These are phyloP conservation scores for Gadus macrocephalus DNA, from an alignment of 2,113 vertebrate genomes.

Conservation along the genomic window DNA sequence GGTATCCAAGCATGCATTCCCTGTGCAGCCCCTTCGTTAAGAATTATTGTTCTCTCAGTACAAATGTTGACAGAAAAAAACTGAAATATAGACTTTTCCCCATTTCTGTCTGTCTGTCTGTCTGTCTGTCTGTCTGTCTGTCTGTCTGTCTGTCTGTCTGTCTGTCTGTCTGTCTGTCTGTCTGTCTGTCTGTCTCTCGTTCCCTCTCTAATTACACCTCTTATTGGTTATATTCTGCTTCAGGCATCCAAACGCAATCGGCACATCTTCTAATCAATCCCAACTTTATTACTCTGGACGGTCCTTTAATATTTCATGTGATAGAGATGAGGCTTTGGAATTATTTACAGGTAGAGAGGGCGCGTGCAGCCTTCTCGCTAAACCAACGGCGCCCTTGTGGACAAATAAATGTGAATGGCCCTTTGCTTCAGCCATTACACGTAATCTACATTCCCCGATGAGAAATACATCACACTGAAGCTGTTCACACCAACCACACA, in stretches of 20 bases:
- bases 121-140: no score
- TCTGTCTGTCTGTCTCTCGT: no score
- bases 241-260: slow-evolving; percentile 28
- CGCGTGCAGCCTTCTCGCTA: neutral
- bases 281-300: slow-evolving; percentile 55
- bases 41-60: slow-evolving; percentile 16
- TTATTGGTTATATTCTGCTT: slow-evolving; percentile 52
- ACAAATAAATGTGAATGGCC: neutral
- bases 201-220: slow-evolving; percentile 39
- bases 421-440: slow-evolving; percentile 1
- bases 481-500: no score
- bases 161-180: no score
- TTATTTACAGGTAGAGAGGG: slow-evolving; percentile 46
- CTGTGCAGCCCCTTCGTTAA: slow-evolving; percentile 6
- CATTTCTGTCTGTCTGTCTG: no score
- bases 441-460: slow-evolving; percentile 5
- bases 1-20: neutral
- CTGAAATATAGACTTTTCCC: neutral
- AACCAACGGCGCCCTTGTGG: slow-evolving; percentile 10
- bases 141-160: slow-evolving; percentile 4
- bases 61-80: slow-evolving; percentile 22
- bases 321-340: slow-evolving; percentile 38
- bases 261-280: slow-evolving; percentile 54
- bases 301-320: slow-evolving; percentile 59
- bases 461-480: no score